A percentile compares a stretch with the other conserved stretches of the same genome.
Evolutionary conservation across 2,888 invertebrate species (phyloP).

Genomic region (Drosophila nigritarsus): DNA sequence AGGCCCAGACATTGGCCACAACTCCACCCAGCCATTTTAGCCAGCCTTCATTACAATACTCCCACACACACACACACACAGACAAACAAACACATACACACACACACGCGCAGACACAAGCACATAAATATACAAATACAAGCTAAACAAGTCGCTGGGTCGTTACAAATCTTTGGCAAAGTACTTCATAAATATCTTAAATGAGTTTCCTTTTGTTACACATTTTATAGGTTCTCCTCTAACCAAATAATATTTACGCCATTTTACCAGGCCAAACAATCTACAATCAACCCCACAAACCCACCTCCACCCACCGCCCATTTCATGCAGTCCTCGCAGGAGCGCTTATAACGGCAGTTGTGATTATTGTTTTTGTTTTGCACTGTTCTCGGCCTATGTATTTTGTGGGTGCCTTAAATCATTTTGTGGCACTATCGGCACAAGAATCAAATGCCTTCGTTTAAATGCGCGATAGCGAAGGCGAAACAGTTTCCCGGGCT

Average conservation of each 20-base stretch:
- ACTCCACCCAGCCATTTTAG: conserved; percentile 32
- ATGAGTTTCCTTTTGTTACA: conserved; percentile 76
- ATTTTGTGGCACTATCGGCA: conserved; percentile 75
- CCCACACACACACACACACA: conserved; percentile 1
- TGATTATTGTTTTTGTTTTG: conserved; percentile 69
- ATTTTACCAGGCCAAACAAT: conserved; percentile 38
- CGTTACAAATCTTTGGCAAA: conserved; percentile 67
- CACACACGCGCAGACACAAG: not conserved
- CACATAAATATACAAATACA: conserved; percentile 4
- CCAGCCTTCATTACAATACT: conserved; percentile 13
- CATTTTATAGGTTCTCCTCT: conserved; percentile 46
- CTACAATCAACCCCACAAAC: not conserved
- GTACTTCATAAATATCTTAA: conserved; percentile 78
- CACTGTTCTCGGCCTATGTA: conserved; percentile 1
- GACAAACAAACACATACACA: not conserved
- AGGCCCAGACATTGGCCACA: conserved; percentile 34
- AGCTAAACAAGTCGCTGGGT: conserved; percentile 44
- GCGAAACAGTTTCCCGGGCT: conserved; percentile 54
- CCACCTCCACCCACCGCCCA: not conserved
- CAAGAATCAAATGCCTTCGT: conserved; percentile 80
- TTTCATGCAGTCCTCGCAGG: not conserved
- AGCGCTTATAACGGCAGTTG: conserved; percentile 59
- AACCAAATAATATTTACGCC: conserved; percentile 54
- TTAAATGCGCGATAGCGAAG: conserved; percentile 76
- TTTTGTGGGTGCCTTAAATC: conserved; percentile 62